Evolutionary conservation across 2,888 invertebrate species (phyloP), one percentile per base, ranked within the genome.

Genomic region (Ephialtes manifestator): DNA sequence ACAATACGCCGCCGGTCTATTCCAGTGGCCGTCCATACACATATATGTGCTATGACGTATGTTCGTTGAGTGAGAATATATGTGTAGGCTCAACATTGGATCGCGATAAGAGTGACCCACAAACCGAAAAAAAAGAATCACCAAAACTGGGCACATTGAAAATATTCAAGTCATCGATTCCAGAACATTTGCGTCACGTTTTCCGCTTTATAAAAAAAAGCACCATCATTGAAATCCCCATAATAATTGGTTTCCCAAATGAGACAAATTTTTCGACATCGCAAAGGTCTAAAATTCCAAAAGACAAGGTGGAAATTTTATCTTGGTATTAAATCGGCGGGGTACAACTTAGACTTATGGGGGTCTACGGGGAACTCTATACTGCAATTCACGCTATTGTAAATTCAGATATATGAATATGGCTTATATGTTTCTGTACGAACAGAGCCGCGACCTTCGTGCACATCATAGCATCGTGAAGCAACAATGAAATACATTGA

Each of bases 101-200:
- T 74, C 67, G 46, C 74, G 83, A 74, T 79, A 74, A 68, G 58
- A 60, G 20, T 70, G 74, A 78, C 79, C 53, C 43, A 70, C 31
- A 74, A 51, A 63, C 39, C n/a, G 15, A 51, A 24, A 68, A 78
- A 78, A 70, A 35, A 51, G 24, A 60, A 31, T 43, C 11, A 13
- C 15, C n/a, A 10, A n/a, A 39, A 18, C 20, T 18, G 39, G 18
- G n/a, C 35, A 35, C 35, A 63, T 35, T 15, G 15, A 63, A 35
- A 39, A 63, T 63, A 63, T 63, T 63, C 35, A 39, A 63, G 18
- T 63, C 10, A 39, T 63, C 63, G 63, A 63, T 35, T 63, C 10
- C 39, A 31, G 15, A 35, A 18, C 35, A 63, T 63, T 35, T 15
- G n/a, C n/a, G 28, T 31, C 31, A 11, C 2, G n/a, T 28, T 2